Conservation (phyloP, 2,797 vertebrate genomes). For the Dendrocincla tyrannina region DNA sequence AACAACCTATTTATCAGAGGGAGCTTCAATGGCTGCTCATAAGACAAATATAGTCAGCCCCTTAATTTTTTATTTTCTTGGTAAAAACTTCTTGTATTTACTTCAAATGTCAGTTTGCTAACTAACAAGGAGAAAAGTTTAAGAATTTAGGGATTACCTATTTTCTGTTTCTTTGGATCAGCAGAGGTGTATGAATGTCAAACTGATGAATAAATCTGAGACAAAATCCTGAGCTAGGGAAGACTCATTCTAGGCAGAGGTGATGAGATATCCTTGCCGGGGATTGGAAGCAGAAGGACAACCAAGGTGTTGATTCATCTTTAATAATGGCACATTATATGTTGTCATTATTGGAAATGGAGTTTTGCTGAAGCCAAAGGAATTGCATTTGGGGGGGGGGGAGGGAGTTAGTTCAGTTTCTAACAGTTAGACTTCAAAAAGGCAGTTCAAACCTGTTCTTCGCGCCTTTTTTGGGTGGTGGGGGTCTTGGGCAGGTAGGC, state of each 20-base stretch:
- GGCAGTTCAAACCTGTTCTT: too few species aligned
- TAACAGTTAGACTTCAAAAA: too few species aligned
- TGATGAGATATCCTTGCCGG: neutral
- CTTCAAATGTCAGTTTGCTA: neutral
- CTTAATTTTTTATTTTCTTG: neutral
- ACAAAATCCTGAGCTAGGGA: neutral
- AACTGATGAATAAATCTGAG: neutral
- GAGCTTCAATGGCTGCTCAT: neutral
- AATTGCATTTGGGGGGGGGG: too few species aligned
- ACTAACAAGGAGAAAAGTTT: neutral
- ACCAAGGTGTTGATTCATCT: neutral
- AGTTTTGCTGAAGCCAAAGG: too few species aligned
- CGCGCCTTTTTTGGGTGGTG: too few species aligned
- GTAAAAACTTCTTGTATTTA: neutral
- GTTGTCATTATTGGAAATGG: neutral
- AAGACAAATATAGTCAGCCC: neutral
- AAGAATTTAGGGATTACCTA: neutral
- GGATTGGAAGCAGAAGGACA: neutral
- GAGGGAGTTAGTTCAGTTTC: too few species aligned
- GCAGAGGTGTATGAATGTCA: neutral
- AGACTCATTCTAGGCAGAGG: neutral
- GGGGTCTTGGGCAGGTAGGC: too few species aligned
- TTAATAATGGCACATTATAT: neutral
- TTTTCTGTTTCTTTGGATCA: neutral
- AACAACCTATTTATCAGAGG: slow-evolving; percentile 1